Conservation (phyloP, 2,113 vertebrate genomes). For the Mellivora capensis region DNA sequence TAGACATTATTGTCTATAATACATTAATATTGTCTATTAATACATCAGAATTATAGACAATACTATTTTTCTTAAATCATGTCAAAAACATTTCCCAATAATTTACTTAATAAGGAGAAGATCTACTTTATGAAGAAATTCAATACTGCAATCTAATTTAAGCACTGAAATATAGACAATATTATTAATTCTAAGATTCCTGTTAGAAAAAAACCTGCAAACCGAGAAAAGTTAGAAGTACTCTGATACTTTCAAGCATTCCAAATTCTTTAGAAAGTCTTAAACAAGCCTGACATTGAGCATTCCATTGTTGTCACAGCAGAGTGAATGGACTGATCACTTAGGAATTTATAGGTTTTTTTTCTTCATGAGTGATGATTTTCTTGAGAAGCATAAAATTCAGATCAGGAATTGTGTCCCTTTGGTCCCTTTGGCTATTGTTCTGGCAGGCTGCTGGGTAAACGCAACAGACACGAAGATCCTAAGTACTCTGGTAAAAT, state of each 20-base stretch:
- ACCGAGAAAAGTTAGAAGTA: not conserved
- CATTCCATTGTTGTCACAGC: not conserved
- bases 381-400: not conserved
- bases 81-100: conserved; percentile 68
- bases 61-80: conserved; percentile 41
- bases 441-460: not conserved
- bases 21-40: no score
- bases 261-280: not conserved
- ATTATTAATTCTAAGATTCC: not conserved
- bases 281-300: not conserved
- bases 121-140: conserved; percentile 59
- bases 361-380: not conserved
- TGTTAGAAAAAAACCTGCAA: not conserved
- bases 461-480: not conserved
- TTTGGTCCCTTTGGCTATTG: not conserved
- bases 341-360: not conserved
- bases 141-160: conserved; percentile 47
- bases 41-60: no score
- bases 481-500: not conserved
- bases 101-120: conserved; percentile 68
- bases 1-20: not conserved
- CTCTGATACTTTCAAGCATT: not conserved
- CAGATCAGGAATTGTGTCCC: not conserved
- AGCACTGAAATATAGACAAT: conserved; percentile 47
- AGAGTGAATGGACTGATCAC: not conserved